These are phyloP conservation scores for Heliocidaris tuberculata DNA, from an alignment of 35 echinoderm and acorn worm species.

Conservation along the genomic window DNA sequence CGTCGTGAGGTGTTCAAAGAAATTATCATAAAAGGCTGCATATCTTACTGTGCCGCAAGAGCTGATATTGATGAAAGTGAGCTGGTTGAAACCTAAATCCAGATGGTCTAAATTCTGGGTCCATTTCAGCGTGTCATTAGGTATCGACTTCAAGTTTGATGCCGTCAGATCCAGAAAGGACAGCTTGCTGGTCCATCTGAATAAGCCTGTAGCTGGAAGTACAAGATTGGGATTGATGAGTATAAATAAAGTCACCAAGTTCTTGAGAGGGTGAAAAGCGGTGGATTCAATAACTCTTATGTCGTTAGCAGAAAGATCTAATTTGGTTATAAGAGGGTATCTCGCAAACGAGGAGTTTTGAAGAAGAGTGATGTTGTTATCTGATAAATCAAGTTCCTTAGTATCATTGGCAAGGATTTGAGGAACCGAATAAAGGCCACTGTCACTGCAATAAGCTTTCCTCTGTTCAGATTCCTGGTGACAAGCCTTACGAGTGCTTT, in stretches of 20 bases:
- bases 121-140: neutral
- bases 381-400: neutral
- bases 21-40: neutral
- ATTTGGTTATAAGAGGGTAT: neutral
- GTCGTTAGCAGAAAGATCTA: slow-evolving; percentile 9
- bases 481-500: neutral
- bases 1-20: neutral
- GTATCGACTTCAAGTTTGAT: neutral
- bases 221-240: neutral
- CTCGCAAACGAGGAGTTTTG: neutral
- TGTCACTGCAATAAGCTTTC: neutral
- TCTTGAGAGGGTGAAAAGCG: neutral
- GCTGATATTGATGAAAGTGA: neutral
- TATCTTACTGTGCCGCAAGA: neutral
- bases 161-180: neutral
- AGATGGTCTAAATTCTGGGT: neutral
- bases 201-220: neutral
- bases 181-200: neutral
- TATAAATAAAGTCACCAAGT: neutral
- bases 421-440: neutral
- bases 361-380: neutral
- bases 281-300: neutral
- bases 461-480: neutral
- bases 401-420: neutral
- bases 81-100: neutral